phyloP scores from a whole-genome alignment of 2,888 invertebrate species.

The Scaptomyza flava region DNA sequence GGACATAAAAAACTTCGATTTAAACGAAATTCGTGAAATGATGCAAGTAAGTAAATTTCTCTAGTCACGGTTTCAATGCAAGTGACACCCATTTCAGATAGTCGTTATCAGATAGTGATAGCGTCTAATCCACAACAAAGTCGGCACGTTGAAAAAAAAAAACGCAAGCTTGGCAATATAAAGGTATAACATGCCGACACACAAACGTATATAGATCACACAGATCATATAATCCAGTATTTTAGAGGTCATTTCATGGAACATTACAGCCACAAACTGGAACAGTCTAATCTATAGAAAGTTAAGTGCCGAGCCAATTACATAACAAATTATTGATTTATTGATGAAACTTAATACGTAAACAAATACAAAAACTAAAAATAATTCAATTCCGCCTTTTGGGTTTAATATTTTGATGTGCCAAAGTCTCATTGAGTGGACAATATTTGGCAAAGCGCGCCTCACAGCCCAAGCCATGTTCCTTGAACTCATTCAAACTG shows the following conservation, averaged over 20 bases:
- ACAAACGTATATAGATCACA: background rate
- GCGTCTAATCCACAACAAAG: conserved; percentile 18
- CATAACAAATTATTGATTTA: conserved; percentile 42
- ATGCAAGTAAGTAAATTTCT: too few relatives aligned
- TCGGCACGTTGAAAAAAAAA: conserved; percentile 16
- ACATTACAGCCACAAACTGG: conserved; percentile 47
- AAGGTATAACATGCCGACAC: conserved; percentile 11
- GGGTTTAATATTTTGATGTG: background rate
- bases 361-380: conserved; percentile 13
- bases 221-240: conserved; percentile 26
- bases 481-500: conserved; percentile 86
- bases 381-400: conserved; percentile 1
- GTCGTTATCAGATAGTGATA: conserved; percentile 23
- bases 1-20: too few relatives aligned
- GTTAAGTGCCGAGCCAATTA: conserved; percentile 23
- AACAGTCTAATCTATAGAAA: conserved; percentile 35
- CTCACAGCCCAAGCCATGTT: conserved; percentile 88
- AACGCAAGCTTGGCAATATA: conserved; percentile 12
- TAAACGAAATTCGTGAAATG: too few relatives aligned
- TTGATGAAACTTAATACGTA: conserved; percentile 23
- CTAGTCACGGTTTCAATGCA: too few relatives aligned
- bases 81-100: background rate
- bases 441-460: conserved; percentile 85
- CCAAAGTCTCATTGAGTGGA: conserved; percentile 54
- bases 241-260: conserved; percentile 78